Percentiles rank a stretch among this genome's conserved stretches.
phyloP scores from a whole-genome alignment of 2,113 vertebrate genomes.

The Tichodroma muraria region DNA sequence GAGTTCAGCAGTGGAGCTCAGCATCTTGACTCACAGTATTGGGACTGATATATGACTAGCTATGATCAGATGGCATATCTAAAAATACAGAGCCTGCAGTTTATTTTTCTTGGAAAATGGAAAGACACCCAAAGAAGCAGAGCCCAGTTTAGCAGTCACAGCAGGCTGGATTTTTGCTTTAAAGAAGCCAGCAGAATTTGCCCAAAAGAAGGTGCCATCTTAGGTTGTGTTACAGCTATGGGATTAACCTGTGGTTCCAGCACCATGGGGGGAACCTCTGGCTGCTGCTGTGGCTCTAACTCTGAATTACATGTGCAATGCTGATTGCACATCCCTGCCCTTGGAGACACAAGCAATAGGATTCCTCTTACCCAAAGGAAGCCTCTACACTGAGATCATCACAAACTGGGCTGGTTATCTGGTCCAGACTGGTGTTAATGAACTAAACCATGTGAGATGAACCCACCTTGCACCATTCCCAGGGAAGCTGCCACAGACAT shows the following conservation, averaged over 20 bases:
- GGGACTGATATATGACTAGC: conserved; percentile 35
- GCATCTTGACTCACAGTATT: conserved; percentile 13
- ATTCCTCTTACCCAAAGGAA: neutral
- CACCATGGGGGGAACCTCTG: fast-evolving
- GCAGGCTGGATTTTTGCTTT: conserved; percentile 22
- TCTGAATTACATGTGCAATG: neutral
- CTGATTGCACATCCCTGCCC: neutral
- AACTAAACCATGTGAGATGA: neutral
- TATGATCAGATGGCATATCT: conserved; percentile 30
- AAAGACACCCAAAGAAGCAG: conserved; percentile 43
- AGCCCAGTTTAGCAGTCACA: conserved; percentile 16
- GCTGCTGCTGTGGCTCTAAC: neutral
- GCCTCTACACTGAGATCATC: neutral
- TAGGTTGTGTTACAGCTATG: neutral
- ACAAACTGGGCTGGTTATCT: neutral
- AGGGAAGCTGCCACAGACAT: neutral
- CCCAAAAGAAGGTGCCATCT: neutral
- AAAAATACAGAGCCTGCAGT: conserved; percentile 42
- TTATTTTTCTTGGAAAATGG: conserved; percentile 62
- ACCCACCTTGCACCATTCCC: neutral
- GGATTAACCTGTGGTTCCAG: neutral
- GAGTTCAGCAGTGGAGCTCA: neutral
- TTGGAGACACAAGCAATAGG: neutral
- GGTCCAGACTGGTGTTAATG: neutral
- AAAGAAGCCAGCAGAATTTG: conserved; percentile 21